phyloP scores from a whole-genome alignment of 2,113 vertebrate species.

The Melanocharis versteri region DNA sequence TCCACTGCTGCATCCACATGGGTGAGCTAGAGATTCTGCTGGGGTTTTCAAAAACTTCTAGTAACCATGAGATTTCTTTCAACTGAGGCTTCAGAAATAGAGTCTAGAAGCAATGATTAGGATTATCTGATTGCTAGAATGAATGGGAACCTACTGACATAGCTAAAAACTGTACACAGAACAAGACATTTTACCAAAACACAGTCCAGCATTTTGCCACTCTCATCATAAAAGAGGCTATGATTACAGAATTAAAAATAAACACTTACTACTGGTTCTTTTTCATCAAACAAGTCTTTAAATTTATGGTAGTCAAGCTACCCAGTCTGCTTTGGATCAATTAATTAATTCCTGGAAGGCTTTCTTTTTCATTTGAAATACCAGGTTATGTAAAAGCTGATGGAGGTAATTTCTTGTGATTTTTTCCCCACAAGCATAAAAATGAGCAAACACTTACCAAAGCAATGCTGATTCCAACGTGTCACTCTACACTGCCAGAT shows the following conservation, averaged over 20 bases:
- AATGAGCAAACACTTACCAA: not conserved
- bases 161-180: not conserved
- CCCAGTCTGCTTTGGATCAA: slow-evolving; percentile 46
- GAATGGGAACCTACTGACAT: not conserved
- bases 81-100: not conserved
- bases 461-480: not conserved
- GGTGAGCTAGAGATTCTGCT: not conserved
- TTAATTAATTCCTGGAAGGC: slow-evolving; percentile 64
- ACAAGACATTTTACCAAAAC: not conserved
- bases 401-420: slow-evolving; percentile 52
- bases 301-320: not conserved
- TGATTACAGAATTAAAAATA: not conserved
- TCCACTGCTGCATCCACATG: not conserved
- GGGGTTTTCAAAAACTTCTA: not conserved
- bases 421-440: not conserved
- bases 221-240: not conserved
- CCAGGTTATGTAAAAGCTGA: not conserved
- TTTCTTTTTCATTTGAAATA: slow-evolving; percentile 46
- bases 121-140: not conserved
- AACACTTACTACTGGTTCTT: not conserved
- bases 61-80: not conserved
- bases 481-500: not conserved
- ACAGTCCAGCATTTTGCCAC: not conserved
- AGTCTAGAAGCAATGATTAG: not conserved
- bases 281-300: slow-evolving; percentile 27